A percentile compares a stretch with the other conserved stretches of the same genome.
phyloP scores from a whole-genome alignment of 2,888 invertebrate genomes.

The Heterodera filipjevi region DNA sequence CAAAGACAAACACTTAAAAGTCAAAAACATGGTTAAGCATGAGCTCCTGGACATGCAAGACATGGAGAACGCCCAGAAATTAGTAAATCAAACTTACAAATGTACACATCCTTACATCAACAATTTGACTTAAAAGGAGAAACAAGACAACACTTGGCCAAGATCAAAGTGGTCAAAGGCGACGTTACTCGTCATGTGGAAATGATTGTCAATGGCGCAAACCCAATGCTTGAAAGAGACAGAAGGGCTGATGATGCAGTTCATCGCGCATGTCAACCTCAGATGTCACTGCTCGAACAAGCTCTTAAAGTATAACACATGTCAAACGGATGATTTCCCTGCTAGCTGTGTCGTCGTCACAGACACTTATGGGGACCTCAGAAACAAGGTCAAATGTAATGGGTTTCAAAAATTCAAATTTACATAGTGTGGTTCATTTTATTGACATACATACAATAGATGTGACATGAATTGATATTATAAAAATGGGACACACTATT shows the following conservation, averaged over 20 bases:
- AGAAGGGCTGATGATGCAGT: background rate
- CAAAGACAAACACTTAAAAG: background rate
- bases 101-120: background rate
- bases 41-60: background rate
- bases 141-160: background rate
- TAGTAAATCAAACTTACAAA: background rate
- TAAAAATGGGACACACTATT: too few relatives aligned
- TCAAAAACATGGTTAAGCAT: background rate
- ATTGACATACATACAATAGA: too few relatives aligned
- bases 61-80: background rate
- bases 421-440: too few relatives aligned
- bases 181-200: background rate
- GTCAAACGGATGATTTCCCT: background rate
- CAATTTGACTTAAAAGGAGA: background rate
- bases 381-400: background rate
- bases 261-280: background rate
- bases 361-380: background rate
- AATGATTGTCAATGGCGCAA: background rate
- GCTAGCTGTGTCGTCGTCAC: background rate
- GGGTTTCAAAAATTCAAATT: background rate
- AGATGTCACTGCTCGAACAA: background rate
- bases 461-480: too few relatives aligned
- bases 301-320: background rate
- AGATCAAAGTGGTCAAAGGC: background rate
- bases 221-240: background rate